phyloP scores from a whole-genome alignment of 2,888 invertebrate species.

The Pogonocherus hispidulus region DNA sequence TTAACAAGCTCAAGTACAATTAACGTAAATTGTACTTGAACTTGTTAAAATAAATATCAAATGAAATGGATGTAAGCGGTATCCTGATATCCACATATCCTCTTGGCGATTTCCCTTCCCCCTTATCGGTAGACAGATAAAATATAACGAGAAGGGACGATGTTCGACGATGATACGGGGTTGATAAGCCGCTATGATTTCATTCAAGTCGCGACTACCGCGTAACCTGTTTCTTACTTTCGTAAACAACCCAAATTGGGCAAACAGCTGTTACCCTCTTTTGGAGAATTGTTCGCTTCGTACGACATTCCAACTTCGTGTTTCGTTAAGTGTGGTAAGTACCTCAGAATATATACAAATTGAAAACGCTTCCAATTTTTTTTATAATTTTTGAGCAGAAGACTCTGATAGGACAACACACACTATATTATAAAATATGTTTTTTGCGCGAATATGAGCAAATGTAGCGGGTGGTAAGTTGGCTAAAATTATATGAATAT shows the following conservation, averaged over 20 bases:
- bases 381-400: too few species aligned
- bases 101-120: slow-evolving; percentile 16
- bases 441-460: too few species aligned
- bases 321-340: slow-evolving; percentile 16
- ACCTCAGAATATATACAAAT: not conserved
- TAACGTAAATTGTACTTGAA: too few species aligned
- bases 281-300: slow-evolving; percentile 7
- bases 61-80: too few species aligned
- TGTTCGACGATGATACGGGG: slow-evolving; percentile 39
- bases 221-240: slow-evolving; percentile 21
- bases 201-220: slow-evolving; percentile 35
- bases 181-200: slow-evolving; percentile 34
- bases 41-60: too few species aligned
- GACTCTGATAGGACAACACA: too few species aligned
- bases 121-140: slow-evolving; percentile 33
- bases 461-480: too few species aligned
- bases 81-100: slow-evolving; percentile 3
- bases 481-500: too few species aligned
- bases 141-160: slow-evolving; percentile 35
- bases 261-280: slow-evolving; percentile 38
- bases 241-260: slow-evolving; percentile 25
- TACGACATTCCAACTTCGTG: not conserved
- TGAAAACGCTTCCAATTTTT: not conserved
- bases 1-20: too few species aligned
- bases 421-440: too few species aligned